Evolutionary conservation across 2,797 vertebrate genomes (phyloP).

Genomic region (Chaetodon trifasciatus): DNA sequence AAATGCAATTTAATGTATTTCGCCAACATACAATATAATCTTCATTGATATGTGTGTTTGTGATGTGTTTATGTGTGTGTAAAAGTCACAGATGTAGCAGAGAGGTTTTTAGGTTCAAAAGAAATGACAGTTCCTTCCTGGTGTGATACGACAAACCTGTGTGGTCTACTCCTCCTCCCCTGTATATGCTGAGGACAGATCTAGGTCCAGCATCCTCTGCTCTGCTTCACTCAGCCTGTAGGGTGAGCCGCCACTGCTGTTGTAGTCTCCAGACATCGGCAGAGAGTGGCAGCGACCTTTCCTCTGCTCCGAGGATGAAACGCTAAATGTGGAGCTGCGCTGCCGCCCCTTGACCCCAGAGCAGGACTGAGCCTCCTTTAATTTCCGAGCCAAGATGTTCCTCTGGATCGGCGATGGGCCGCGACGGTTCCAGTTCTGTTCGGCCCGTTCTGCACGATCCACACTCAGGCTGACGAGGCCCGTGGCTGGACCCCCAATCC

Average conservation of each 20-base stretch:
- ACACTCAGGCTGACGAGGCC: conserved; percentile 38
- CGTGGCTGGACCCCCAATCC: conserved; percentile 66
- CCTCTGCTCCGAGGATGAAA: conserved; percentile 81
- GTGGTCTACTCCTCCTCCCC: conserved; percentile 73
- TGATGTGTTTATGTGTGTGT: neutral
- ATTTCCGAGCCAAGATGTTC: conserved; percentile 87
- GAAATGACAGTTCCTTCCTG: neutral
- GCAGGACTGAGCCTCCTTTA: conserved; percentile 84
- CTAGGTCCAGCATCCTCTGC: conserved; percentile 92
- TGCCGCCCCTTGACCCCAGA: conserved; percentile 80
- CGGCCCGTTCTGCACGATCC: conserved; percentile 83
- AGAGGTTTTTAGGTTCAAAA: neutral
- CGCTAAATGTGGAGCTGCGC: conserved; percentile 87
- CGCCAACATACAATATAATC: neutral
- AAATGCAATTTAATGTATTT: too few species aligned
- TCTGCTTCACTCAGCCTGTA: conserved; percentile 92
- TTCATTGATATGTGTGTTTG: neutral
- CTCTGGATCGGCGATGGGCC: conserved; percentile 92
- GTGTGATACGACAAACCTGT: neutral
- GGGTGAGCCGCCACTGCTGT: conserved; percentile 87
- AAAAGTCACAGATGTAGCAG: neutral
- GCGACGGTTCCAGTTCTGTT: conserved; percentile 88
- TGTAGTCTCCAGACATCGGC: conserved; percentile 87
- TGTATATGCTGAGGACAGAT: conserved; percentile 85
- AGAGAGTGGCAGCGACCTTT: conserved; percentile 90